A percentile compares a stretch with the other conserved stretches of the same genome.
Evolutionary conservation across 2,888 invertebrate genomes (phyloP).

Genomic region (Cerastis rubricosa): DNA sequence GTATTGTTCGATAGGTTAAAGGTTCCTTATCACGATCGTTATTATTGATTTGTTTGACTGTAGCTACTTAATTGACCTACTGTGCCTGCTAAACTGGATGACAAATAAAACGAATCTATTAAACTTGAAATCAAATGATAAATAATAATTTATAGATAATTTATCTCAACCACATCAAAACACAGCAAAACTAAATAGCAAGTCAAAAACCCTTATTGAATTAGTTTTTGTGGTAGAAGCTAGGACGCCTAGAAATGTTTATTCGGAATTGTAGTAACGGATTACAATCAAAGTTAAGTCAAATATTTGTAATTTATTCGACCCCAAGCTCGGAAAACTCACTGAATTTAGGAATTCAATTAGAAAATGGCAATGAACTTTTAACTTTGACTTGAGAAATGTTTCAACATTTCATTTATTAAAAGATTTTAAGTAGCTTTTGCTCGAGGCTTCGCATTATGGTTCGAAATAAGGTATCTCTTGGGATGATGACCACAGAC

Average conservation of each 20-base stretch:
- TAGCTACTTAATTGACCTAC: not conserved
- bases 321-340: slow-evolving; percentile 13
- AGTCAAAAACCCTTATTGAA: slow-evolving; percentile 14
- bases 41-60: not conserved
- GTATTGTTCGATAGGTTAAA: slow-evolving; percentile 9
- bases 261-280: slow-evolving; percentile 10
- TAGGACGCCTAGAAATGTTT: slow-evolving; percentile 15
- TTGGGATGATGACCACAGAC: not conserved
- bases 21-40: not conserved
- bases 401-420: slow-evolving; percentile 1
- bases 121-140: too few species aligned
- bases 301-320: slow-evolving; percentile 46
- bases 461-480: not conserved
- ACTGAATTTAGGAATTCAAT: slow-evolving; percentile 30
- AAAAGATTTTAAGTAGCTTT: slow-evolving; percentile 3
- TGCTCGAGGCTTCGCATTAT: not conserved
- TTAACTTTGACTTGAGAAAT: slow-evolving; percentile 4
- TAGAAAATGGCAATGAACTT: slow-evolving; percentile 32
- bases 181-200: slow-evolving; percentile 6
- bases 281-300: slow-evolving; percentile 27
- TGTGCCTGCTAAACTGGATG: not conserved
- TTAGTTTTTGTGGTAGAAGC: slow-evolving; percentile 14
- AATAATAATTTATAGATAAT: too few species aligned
- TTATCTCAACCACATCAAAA: not conserved
- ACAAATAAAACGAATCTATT: not conserved